Evolutionary conservation across 1,140 invertebrate species (phyloP).

Genomic region (Lasaia peninsularis): DNA sequence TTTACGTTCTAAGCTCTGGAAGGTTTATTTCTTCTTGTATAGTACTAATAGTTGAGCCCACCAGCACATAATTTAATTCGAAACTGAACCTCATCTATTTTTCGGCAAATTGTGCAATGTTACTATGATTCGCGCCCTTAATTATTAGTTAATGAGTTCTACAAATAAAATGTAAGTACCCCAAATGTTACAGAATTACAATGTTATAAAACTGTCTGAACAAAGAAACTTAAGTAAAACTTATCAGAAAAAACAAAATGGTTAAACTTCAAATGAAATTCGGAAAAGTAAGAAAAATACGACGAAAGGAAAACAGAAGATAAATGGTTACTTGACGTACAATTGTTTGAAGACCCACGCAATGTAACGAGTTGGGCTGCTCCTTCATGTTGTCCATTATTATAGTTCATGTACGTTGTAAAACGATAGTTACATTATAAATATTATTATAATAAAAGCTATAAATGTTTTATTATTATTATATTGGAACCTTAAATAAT

Average conservation of each 20-base stretch:
- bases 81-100: too few relatives aligned
- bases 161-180: background rate
- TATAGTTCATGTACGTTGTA: background rate
- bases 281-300: background rate
- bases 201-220: background rate
- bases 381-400: background rate
- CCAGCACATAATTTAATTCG: too few relatives aligned
- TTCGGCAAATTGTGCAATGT: too few relatives aligned
- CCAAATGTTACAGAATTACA: background rate
- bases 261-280: background rate
- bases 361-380: background rate
- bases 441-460: background rate
- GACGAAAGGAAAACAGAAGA: background rate
- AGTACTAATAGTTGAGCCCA: too few relatives aligned
- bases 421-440: background rate
- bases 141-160: background rate
- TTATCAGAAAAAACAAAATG: background rate
- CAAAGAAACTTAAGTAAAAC: background rate
- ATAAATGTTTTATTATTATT: too few relatives aligned
- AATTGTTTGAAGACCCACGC: background rate
- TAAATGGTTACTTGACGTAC: constrained; percentile 1
- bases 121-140: too few relatives aligned
- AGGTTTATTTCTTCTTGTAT: too few relatives aligned
- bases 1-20: too few relatives aligned
- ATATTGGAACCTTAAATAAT: too few relatives aligned